Evolutionary conservation across 1,140 invertebrate species (phyloP), one percentile per base, ranked within the genome.

Genomic region (Pomacea maculata): DNA sequence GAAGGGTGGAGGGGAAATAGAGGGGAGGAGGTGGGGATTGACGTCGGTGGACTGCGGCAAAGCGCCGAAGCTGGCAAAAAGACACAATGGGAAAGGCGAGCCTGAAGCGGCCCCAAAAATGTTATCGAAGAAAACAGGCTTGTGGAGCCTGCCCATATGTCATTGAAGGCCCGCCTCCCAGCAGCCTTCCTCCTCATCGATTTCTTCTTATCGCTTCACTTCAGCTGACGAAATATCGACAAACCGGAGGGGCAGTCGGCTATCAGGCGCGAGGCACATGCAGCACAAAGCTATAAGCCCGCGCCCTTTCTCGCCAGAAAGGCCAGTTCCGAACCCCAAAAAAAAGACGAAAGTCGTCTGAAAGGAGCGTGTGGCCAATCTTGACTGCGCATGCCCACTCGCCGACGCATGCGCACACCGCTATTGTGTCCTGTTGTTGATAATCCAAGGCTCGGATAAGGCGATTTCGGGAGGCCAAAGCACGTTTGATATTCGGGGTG

Each of bases 211-310:
- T 78, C 77, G 68, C 77, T 70, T 78, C 77, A 67, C 64, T 78
- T 45, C 77, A 78, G 77, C 67, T 68, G 77, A 68, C 77, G 77
- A 70, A 78, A 45, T 78, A 78, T 78, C 77, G 77, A 78, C 77
- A 78, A 34, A 34, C 73, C 73, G 45, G 29, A 21, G 71, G 71
- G 57, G 57, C 57, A 61, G 57, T 61, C 57, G 57, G 57, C 57
- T 61, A 61, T 61, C 57, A 61, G 57, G 57, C 57, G 57, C 11
- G 57, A 11, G 57, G 57, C 57, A 61, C 57, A 61, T 61, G 57
- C 57, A 17, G 57, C 57, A 61, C 57, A 61, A 73, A 45, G 34
- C 71, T 34, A 45, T 34, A 29, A 73, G 54, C 54, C 19, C 71
- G 34, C 54, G 15, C 54, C 34, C 71, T 54, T 73, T 45, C 29